Percentiles rank a stretch among this genome's conserved stretches.
phyloP scores from a whole-genome alignment of 1,140 invertebrate genomes.

The Drosophila subpulchrella region DNA sequence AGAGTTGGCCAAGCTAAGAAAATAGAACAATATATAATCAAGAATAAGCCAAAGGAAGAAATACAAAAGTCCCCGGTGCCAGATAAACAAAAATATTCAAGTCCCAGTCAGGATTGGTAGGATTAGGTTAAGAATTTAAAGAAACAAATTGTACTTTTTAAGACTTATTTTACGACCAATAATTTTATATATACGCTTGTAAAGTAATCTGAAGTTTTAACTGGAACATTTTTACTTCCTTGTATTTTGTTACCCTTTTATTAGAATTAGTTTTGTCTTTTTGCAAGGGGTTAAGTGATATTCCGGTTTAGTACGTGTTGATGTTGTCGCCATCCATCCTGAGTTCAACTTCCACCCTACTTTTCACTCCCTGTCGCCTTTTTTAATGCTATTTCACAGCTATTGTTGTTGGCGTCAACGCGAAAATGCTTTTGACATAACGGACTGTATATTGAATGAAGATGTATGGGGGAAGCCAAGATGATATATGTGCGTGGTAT shows the following conservation, averaged over 20 bases:
- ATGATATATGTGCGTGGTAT: slow-evolving; percentile 16
- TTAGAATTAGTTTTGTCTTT: background rate
- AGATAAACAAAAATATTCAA: background rate
- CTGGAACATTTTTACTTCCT: background rate
- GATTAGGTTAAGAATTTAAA: background rate
- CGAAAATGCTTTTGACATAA: slow-evolving; percentile 47
- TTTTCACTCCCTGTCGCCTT: slow-evolving; percentile 3
- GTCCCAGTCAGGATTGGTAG: background rate
- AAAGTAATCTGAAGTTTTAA: background rate
- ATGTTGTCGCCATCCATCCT: slow-evolving; percentile 8
- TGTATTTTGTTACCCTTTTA: no score
- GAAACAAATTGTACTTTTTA: background rate
- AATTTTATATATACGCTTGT: background rate
- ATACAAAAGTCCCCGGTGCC: background rate
- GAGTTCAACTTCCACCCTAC: background rate
- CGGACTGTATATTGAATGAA: slow-evolving; percentile 62
- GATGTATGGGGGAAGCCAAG: slow-evolving; percentile 57
- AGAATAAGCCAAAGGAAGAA: background rate
- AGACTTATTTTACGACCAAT: background rate
- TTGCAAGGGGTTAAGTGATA: background rate
- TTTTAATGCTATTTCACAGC: slow-evolving; percentile 64
- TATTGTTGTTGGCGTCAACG: slow-evolving; percentile 53
- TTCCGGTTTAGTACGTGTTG: slow-evolving; percentile 18
- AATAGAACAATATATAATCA: background rate
- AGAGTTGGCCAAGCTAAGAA: background rate